Base-by-base conservation (phyloP, 2,888 invertebrate genomes). In the Agrotis puta region DNA sequence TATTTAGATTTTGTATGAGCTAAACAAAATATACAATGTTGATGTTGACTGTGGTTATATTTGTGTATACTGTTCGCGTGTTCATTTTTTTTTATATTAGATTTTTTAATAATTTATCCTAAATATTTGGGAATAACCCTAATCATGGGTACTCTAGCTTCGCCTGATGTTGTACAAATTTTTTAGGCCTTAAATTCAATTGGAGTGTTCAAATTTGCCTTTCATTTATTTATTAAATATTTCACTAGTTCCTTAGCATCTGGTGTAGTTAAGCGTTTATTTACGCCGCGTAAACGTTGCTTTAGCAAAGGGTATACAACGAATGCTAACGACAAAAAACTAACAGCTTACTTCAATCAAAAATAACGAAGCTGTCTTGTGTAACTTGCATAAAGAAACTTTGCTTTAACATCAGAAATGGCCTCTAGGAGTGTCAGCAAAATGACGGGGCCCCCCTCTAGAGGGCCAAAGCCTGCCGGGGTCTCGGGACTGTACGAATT, bases 1-100 rank as follows among this genome's bases (percentile, higher is more conserved):
- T 92, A 91, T 91, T 90, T 94, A 95, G 94, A 93, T 94, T 95
- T 95, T 95, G 92, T 95, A 95, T 95, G 92, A 92, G 90, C 92
- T 94, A 94, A 93, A 92, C 85, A 69, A 93, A 94, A 92, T 94
- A 93, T 94, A 94, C 94, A 93, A 85, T 90, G 90, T 92, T 92
- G 88, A 90, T 90, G 83, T 81, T 81, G 84, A 77, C 84, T 80
- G 85, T 87, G 87, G 71, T 75, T 83, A 77, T 79, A 79, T 76
- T 66, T 77, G 71, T 80, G 74, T 74, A 68, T 69, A 47, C 61
- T 62, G 47, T 64, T 80, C 64, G 63, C 66, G 48, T 87, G 85
- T 81, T 84, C 71, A 66, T 70, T 81, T 39, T 11, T 39, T 39
- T 11, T 11, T 27, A 39, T 39, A 33, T 27, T 27, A 33, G 33